These are phyloP conservation scores for Tricholaema leucomelas DNA, from an alignment of 2,113 vertebrate genomes.

Conservation along the genomic window DNA sequence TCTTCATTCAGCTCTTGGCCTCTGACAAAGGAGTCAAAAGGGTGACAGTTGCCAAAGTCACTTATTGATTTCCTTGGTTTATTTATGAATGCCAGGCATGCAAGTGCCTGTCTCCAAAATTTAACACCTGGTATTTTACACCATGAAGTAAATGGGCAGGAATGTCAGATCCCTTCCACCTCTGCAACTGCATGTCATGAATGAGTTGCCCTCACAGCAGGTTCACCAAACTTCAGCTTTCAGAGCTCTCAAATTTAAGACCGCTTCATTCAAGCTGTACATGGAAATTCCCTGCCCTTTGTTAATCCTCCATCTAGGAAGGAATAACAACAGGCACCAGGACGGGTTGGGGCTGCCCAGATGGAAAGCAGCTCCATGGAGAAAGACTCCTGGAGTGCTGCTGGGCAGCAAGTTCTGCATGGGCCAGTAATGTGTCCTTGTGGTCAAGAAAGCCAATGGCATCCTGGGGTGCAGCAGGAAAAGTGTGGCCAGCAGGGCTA, in stretches of 20 bases:
- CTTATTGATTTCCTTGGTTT: slow-evolving; percentile 58
- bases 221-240: slow-evolving; percentile 2
- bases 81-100: slow-evolving; percentile 53
- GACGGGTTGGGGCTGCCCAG: no score
- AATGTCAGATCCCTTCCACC: slow-evolving; percentile 6
- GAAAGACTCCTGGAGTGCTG: no score
- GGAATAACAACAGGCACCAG: no score
- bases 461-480: no score
- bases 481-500: no score
- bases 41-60: slow-evolving; percentile 19
- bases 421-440: no score
- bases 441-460: no score
- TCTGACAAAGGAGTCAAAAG: slow-evolving; percentile 51
- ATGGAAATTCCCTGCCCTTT: not conserved
- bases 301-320: no score
- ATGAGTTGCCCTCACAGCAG: not conserved
- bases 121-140: slow-evolving; percentile 53
- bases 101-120: slow-evolving; percentile 24
- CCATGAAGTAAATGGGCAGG: slow-evolving; percentile 28
- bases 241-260: not conserved
- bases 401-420: no score
- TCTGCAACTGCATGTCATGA: not conserved
- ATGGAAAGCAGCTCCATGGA: no score
- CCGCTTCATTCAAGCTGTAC: not conserved
- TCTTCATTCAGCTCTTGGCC: slow-evolving; percentile 35